These are phyloP conservation scores for Eugnorisma glareosa DNA, from an alignment of 2,888 invertebrate species.

Conservation along the genomic window DNA sequence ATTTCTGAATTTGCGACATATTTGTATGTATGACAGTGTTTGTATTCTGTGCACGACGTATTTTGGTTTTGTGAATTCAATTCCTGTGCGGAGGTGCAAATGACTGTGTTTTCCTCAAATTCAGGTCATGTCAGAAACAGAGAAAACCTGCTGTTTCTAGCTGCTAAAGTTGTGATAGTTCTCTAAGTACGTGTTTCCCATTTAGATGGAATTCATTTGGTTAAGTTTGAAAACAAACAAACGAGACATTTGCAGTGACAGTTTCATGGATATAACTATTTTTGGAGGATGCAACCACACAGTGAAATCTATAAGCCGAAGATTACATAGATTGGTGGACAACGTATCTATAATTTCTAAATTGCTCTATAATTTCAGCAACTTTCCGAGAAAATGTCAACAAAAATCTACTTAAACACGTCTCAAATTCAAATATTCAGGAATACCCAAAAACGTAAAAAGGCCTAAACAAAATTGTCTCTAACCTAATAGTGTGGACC, in stretches of 20 bases:
- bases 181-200: slow-evolving; percentile 32
- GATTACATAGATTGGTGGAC: not conserved
- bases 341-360: not conserved
- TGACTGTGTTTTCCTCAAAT: slow-evolving; percentile 46
- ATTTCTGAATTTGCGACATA: slow-evolving; percentile 67
- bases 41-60: slow-evolving; percentile 54
- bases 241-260: not conserved
- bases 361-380: not conserved
- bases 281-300: not conserved
- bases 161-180: slow-evolving; percentile 20
- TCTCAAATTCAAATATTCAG: slow-evolving; percentile 32
- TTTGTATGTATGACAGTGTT: slow-evolving; percentile 63
- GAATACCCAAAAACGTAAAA: slow-evolving; percentile 38
- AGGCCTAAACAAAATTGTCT: slow-evolving; percentile 57
- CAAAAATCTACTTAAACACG: slow-evolving; percentile 5
- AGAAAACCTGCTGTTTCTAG: slow-evolving; percentile 33
- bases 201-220: slow-evolving; percentile 15
- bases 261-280: not conserved
- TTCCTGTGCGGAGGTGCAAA: slow-evolving; percentile 58
- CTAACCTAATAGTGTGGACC: slow-evolving; percentile 58
- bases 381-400: not conserved
- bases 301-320: not conserved
- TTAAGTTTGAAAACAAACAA: slow-evolving; percentile 22
- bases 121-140: slow-evolving; percentile 42
- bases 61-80: slow-evolving; percentile 65